phyloP scores from a whole-genome alignment of 2,888 invertebrate species.

The Allacma fusca region DNA sequence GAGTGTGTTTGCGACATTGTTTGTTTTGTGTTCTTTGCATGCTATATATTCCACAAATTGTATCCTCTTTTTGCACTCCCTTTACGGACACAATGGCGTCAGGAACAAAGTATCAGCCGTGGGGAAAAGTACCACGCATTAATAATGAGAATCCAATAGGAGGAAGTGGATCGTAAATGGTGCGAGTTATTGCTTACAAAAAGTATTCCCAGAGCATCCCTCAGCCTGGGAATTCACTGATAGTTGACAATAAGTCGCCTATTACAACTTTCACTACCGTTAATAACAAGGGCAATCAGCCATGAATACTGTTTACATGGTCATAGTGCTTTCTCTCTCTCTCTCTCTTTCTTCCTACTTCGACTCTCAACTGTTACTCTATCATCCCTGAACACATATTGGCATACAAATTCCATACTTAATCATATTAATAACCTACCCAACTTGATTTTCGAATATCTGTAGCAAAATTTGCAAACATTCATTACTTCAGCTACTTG shows the following conservation, averaged over 20 bases:
- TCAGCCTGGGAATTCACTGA: slow-evolving; percentile 8
- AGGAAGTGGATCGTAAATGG: slow-evolving; percentile 7
- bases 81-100: background rate
- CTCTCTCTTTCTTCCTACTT: no score
- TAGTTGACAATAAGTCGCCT: background rate
- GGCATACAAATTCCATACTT: no score
- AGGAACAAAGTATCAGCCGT: background rate
- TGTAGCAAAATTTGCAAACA: no score
- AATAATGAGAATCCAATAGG: background rate
- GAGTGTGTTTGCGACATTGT: background rate
- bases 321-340: background rate
- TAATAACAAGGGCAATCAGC: slow-evolving; percentile 12
- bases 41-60: no score
- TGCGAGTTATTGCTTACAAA: background rate
- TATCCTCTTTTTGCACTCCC: no score
- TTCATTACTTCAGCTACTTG: no score
- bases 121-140: background rate
- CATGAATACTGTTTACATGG: slow-evolving; percentile 9
- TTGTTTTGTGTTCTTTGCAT: background rate
- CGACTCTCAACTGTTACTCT: no score
- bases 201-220: slow-evolving; percentile 1
- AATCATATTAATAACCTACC: no score
- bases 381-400: no score
- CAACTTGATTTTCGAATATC: no score
- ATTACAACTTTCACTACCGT: slow-evolving; percentile 21